phyloP scores from a whole-genome alignment of 2,113 vertebrate genomes.

The Rhineura floridana region DNA sequence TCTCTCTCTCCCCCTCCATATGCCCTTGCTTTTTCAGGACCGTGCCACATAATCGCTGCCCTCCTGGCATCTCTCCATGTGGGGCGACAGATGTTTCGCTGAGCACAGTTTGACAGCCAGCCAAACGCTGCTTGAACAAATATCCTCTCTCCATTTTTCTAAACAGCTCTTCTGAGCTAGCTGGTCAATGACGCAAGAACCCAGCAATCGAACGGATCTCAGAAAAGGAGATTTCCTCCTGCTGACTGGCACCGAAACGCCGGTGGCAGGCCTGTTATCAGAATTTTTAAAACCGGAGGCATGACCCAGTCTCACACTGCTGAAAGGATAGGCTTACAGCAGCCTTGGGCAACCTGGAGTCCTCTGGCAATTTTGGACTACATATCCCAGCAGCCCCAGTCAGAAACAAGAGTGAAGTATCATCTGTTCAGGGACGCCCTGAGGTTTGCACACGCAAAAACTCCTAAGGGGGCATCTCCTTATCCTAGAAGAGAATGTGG shows the following conservation, averaged over 20 bases:
- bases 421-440: no score
- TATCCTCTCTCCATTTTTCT: background rate
- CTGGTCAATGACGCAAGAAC: background rate
- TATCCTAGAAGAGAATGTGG: no score
- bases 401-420: no score
- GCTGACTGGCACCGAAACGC: no score
- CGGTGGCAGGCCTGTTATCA: background rate
- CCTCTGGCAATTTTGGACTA: background rate
- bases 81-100: background rate
- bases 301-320: background rate
- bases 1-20: no score
- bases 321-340: background rate
- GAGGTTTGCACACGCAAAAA: no score
- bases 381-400: background rate
- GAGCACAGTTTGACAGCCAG: background rate
- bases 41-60: slow-evolving; percentile 9
- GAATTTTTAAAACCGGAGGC: background rate
- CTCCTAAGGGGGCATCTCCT: no score
- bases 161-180: background rate
- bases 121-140: background rate
- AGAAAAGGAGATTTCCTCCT: no score
- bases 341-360: background rate
- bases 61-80: background rate
- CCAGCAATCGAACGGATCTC: background rate
- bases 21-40: slow-evolving; percentile 7